Conservation (phyloP, 2,797 vertebrate genomes). For the Microctenopoma stevenorrisi region DNA sequence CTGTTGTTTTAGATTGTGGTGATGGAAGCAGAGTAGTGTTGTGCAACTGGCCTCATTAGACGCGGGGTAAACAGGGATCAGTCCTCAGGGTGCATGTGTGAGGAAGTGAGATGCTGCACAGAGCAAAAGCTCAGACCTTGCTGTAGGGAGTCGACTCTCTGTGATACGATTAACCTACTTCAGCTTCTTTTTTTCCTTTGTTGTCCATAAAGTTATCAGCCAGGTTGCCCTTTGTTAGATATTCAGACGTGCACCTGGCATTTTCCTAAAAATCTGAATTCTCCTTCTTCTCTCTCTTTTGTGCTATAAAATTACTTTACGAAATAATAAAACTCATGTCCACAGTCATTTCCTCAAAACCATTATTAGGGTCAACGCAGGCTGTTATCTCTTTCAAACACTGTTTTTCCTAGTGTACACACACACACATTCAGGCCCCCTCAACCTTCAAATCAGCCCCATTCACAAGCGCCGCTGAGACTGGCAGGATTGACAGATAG, state of each 20-base stretch:
- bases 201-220: neutral
- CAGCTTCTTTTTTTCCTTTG: constrained; percentile 8
- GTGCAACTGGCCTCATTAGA: constrained; percentile 73
- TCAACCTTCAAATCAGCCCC: constrained; percentile 57
- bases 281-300: neutral
- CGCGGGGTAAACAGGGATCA: constrained; percentile 50
- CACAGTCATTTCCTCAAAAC: neutral
- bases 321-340: constrained; percentile 31
- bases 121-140: constrained; percentile 33
- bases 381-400: constrained; percentile 74
- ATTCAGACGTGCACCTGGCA: neutral
- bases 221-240: constrained; percentile 21
- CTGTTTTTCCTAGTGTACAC: constrained; percentile 16
- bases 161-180: constrained; percentile 51
- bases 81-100: constrained; percentile 47
- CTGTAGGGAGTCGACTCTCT: constrained; percentile 13
- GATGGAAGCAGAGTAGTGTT: constrained; percentile 51
- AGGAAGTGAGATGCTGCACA: constrained; percentile 37
- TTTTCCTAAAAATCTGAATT: neutral
- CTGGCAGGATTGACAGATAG: constrained; percentile 80
- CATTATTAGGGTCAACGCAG: constrained; percentile 19
- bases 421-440: constrained; percentile 35
- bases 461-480: constrained; percentile 63
- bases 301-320: constrained; percentile 2
- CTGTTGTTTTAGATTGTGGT: constrained; percentile 33